Evolutionary conservation across 1,140 invertebrate genomes (phyloP).

Genomic region (Anagrus nilaparvatae): DNA sequence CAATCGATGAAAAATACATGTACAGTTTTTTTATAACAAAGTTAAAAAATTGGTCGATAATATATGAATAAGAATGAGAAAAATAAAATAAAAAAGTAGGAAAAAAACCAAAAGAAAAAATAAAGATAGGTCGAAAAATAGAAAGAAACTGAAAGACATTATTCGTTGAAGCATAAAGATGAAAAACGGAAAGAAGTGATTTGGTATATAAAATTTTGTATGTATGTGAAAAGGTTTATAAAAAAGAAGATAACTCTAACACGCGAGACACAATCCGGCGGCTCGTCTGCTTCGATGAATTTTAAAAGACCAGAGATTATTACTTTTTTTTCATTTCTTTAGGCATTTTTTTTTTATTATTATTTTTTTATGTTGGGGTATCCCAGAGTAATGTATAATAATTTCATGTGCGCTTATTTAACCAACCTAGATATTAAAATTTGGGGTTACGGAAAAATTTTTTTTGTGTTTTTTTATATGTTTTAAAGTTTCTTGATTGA

Average conservation of each 20-base stretch:
- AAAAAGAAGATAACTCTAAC: constrained; percentile 15
- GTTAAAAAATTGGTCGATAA: no score
- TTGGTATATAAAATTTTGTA: background rate
- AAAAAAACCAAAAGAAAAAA: constrained; percentile 8
- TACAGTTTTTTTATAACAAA: no score
- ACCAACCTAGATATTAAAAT: no score
- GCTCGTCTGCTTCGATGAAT: constrained; percentile 42
- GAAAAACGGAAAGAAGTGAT: background rate
- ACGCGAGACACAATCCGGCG: constrained; percentile 39
- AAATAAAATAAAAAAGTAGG: no score
- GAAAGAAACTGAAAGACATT: background rate
- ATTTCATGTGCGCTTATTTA: no score
- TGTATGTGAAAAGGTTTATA: constrained; percentile 4
- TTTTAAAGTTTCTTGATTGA: no score
- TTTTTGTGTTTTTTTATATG: no score
- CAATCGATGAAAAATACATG: no score
- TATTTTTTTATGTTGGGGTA: constrained; percentile 39
- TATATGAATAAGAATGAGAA: no score
- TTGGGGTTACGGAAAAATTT: no score
- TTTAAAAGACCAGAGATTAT: constrained; percentile 45
- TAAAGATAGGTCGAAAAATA: background rate
- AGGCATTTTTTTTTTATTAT: constrained; percentile 31
- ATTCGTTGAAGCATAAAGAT: constrained; percentile 1
- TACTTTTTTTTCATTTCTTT: constrained; percentile 38
- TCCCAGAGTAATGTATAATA: no score